Evolutionary conservation across 2,797 vertebrate species (phyloP), one percentile per base, ranked within the genome.

Genomic region (Platalea minor): DNA sequence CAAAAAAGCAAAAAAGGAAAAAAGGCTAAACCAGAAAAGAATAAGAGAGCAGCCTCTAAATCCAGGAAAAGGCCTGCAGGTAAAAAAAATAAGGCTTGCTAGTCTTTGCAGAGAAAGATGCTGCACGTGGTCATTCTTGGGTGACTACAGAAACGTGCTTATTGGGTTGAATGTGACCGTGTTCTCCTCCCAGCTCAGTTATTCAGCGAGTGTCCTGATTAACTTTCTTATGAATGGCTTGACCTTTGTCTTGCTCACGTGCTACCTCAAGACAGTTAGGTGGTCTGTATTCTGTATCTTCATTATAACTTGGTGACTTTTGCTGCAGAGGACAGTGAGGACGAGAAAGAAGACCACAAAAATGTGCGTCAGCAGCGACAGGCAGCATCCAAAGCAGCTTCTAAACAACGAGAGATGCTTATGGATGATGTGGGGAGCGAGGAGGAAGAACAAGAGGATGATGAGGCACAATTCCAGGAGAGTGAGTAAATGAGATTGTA

Each of bases 381-480:
- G 98, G 99, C 99, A 5, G 99, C 99, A 7, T 99, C 99, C 80
- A 99, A 99, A 98, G 99, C 99, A 2, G 99, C 98, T 93, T 99
- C 99, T 60, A 99, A 99, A 97, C 99, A 99, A 97, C 98, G 99
- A 94, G 99, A 99, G 98, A 99, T 99, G 98, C 98, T 99, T 61
- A 98, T 99, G 97, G 99, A 99, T 9, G 99, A 99, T 5, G 99
- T 98, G 51, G 99, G 99, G 23, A 99, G 99, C 21, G 99, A 99
- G 97, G 99, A 99, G 10, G 99, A 99, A 56, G 99, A 99, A 43
- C 98, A 98, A 0, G 99, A 99, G 61, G 99, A 99, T 63, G 99
- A 99, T 19, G 99, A 99, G 95, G 84, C 98, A 48, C 96, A 98
- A 41, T 99, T 98, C 95, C 92, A 98, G 85, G 99, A 99, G 95